Base-by-base conservation (phyloP, 2,797 vertebrate genomes). In the Poecilia picta region DNA sequence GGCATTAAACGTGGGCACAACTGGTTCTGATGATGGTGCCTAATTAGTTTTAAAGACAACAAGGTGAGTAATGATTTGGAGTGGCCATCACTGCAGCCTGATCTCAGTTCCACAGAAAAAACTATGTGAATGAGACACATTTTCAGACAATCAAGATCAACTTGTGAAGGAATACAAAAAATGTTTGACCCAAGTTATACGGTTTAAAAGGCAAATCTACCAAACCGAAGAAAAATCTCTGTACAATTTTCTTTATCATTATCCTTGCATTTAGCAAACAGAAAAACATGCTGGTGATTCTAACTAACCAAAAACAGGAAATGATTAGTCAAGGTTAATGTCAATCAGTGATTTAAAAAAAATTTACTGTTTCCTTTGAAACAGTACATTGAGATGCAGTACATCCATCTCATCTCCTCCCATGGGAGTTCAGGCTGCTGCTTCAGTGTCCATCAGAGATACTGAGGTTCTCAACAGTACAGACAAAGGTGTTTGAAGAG, bases 391-490 rank as follows among this genome's bases (percentile, higher is more conserved):
- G n/a, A 83, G 80, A 87, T 72, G 41, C 71, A 80, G 46, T 70
- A 43, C 81, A 83, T 88, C 78, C 47, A 45, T 72, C 46, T 81
- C 49, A 78, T 84, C 75, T 0, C 5, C 68, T 85, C 59, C 77
- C 76, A 79, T 68, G 62, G 49, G 72, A 83, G 78, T 57, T 66
- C 70, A 53, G 76, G 55, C 70, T 77, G 68, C 75, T 71, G 70
- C 47, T 73, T 79, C 51, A 49, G 41, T 10, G 66, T 91, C 77
- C 81, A 62, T 80, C 49, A 73, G 81, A 84, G 79, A 83, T 73
- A 46, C 70, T 18, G 77, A 78, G 83, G 83, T 91, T 88, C 86
- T 80, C 83, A 76, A 81, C 77, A 83, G 79, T 80, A 59, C 82
- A 85, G 81, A 72, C 59, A 76, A 78, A 83, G 83, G 83, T 81